Evolutionary conservation across 2,113 vertebrate species (phyloP).

Genomic region (Gobio gobio): DNA sequence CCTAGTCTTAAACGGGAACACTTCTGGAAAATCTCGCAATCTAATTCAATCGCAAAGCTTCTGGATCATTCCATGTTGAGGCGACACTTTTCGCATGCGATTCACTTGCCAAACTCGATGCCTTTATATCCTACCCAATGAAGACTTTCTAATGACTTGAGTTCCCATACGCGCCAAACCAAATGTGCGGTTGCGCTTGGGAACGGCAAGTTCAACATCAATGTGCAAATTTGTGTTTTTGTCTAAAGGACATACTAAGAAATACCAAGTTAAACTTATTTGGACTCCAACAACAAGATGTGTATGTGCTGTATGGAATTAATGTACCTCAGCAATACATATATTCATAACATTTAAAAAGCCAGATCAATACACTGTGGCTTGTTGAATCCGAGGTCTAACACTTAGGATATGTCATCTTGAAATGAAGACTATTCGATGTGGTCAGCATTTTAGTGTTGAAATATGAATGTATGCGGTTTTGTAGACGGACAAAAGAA

Average conservation of each 20-base stretch:
- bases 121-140: background rate
- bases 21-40: constrained; percentile 58
- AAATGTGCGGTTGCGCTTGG: background rate
- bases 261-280: background rate
- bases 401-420: constrained; percentile 35
- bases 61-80: constrained; percentile 73
- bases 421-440: constrained; percentile 20
- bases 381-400: background rate
- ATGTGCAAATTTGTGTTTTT: constrained; percentile 11
- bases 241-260: background rate
- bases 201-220: background rate
- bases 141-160: constrained; percentile 7
- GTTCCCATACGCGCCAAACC: background rate
- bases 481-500: constrained; percentile 18
- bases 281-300: background rate
- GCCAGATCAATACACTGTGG: background rate
- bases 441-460: background rate
- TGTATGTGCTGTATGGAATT: constrained; percentile 6
- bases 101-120: background rate
- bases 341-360: background rate
- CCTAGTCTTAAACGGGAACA: constrained; percentile 75
- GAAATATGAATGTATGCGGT: constrained; percentile 21
- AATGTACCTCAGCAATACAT: background rate
- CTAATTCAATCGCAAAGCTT: constrained; percentile 9
- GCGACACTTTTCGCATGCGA: constrained; percentile 43